Conservation (phyloP, 2,797 vertebrate genomes). For the Crypturellus tataupa region DNA sequence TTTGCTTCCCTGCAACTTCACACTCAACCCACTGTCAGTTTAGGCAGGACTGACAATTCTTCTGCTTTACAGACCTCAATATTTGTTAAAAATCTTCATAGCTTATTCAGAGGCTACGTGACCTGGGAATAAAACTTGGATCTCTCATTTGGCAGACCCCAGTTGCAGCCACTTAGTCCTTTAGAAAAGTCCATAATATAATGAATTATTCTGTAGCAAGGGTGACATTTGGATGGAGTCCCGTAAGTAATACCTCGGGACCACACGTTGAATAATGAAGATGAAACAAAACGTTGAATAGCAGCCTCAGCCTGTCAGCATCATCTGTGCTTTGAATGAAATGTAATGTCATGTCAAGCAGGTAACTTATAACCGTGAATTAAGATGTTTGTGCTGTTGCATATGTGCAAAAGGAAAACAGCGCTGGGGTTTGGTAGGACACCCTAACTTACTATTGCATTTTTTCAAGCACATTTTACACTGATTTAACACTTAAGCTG, state of each 20-base stretch:
- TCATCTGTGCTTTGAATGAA: slow-evolving; percentile 46
- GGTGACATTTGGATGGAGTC: slow-evolving; percentile 38
- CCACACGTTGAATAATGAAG: background rate
- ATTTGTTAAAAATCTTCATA: slow-evolving; percentile 5
- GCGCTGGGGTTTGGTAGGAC: background rate
- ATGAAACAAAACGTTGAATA: slow-evolving; percentile 40
- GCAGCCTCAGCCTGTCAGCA: slow-evolving; percentile 15
- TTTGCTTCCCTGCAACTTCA: background rate
- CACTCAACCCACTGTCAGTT: background rate
- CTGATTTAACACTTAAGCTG: background rate
- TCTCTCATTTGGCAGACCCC: background rate
- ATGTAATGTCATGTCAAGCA: slow-evolving; percentile 21
- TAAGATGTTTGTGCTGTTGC: slow-evolving; percentile 1
- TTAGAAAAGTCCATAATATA: background rate
- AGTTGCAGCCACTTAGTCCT: background rate
- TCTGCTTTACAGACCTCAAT: background rate
- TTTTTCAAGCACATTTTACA: background rate
- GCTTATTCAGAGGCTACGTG: background rate
- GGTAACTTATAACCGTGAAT: slow-evolving; percentile 1
- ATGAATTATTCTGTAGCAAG: slow-evolving; percentile 14
- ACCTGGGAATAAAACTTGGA: background rate
- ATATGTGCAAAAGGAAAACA: background rate
- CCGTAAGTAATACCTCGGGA: slow-evolving; percentile 23
- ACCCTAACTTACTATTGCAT: background rate
- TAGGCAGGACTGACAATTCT: background rate